Evolutionary conservation across 2,888 invertebrate genomes (phyloP), one percentile per base, ranked within the genome.

Genomic region (Tryphoninae sp.): DNA sequence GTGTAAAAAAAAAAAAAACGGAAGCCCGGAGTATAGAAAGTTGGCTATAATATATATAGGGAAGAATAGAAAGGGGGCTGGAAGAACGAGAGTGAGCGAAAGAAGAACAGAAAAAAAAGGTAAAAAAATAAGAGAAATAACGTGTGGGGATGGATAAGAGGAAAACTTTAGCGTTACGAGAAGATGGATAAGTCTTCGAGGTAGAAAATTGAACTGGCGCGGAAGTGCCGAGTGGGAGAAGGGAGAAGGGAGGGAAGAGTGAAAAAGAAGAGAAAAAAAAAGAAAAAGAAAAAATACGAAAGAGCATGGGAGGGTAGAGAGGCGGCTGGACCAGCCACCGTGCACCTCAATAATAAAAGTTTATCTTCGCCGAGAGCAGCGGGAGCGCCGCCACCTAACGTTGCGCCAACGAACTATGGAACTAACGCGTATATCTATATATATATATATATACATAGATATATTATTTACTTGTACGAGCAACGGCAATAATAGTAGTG

Each of bases 321-420:
- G 51, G 45, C 16, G 49, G 23, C 49, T 33, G 40, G 58, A 76
- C 71, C 69, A 73, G 49, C 62, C 78, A 68, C 80, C 61, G 33
- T n/a, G 71, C 82, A 73, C 84, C 82, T 82, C 84, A 78, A 82
- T 80, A 84, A 84, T 84, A 84, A 84, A 84, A 84, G 84, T 84
- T 82, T 78, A 82, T 82, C 80, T 80, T 80, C 76, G 65, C 62
- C 62, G 67, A 61, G 78, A 80, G 64, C 75, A 73, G 67, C 74
- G 80, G 51, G 74, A 74, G 71, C 53, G 9, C 59, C 74, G 65
- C 51, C 58, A 45, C 64, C 78, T 62, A 75, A 75, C 81, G 73
- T 77, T 40, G 61, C 23, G 55, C 62, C 42, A 42, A 69, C 42
- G 45, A 42, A 16, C 51, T 59, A 55, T 22, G 23, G 40, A 40